Evolutionary conservation across 2,113 vertebrate species (phyloP), one percentile per base, ranked within the genome.

Genomic region (Cyphomyrus plagiostoma): DNA sequence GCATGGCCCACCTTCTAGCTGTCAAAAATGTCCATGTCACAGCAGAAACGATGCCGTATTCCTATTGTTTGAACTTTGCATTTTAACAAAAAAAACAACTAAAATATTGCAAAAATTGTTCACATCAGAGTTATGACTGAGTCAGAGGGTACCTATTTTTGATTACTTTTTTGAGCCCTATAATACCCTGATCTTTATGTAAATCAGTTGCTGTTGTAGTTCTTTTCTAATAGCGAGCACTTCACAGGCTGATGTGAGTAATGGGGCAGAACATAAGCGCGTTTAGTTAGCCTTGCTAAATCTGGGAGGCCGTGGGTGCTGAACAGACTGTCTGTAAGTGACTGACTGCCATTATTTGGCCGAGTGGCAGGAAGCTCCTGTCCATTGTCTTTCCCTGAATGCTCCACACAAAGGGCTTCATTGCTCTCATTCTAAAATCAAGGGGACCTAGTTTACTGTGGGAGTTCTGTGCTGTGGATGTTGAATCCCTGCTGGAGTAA

Each of bases 261-360:
- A 87, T 56, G 50, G 86, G 48, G 86, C 50, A 21, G 50, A 56
- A 56, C 39, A 86, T 86, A 50, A 56, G 86, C 19, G 49, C 30
- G 11, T 39, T 87, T 87, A 39, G 26, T 53, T 56, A 35, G 86
- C 86, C 86, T 15, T 53, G 52, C 86, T 87, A 53, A 87, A 87
- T 87, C 50, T 39, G n/a, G 49, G 48, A 86, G 49, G 84, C 84
- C 84, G 30, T 53, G n/a, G 86, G 49, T 53, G 86, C 86, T 39
- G 52, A 56, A 26, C 50, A 26, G 26, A 56, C 13, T 87, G 23
- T 48, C 19, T 53, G 48, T 21, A 30, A 52, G 49, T 52, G 86
- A 87, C 50, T 35, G 86, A 52, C 50, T 87, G 86, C 50, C 86
- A 87, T 87, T 87, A 50, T 56, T 87, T 87, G 49, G 49, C n/a